These are phyloP conservation scores for Gavialis gangeticus DNA, from an alignment of 2,113 vertebrate species.

Conservation along the genomic window DNA sequence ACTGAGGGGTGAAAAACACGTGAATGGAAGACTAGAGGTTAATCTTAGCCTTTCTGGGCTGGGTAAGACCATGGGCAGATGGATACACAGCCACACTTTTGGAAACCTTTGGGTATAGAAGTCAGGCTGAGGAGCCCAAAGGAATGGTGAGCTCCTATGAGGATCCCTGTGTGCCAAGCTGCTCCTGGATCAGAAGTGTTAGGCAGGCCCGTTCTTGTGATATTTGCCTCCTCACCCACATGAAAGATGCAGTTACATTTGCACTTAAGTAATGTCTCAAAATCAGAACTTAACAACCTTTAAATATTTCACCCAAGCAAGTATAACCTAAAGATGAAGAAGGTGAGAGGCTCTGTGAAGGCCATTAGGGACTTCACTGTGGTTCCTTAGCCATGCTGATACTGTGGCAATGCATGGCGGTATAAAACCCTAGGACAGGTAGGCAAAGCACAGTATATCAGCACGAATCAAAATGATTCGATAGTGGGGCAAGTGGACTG, in stretches of 20 bases:
- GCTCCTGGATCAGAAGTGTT: neutral
- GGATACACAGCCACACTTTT: neutral
- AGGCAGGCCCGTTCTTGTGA: neutral
- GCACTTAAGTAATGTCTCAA: neutral
- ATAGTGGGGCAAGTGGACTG: neutral
- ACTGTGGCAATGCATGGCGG: rapidly evolving
- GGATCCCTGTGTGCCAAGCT: neutral
- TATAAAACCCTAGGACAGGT: slow-evolving; percentile 2
- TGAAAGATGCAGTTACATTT: neutral
- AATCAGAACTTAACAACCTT: rapidly evolving
- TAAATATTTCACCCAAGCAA: neutral
- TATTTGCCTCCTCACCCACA: neutral
- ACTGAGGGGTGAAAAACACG: neutral
- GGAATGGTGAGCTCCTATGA: too few relatives aligned
- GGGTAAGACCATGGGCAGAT: neutral
- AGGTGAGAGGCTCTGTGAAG: neutral
- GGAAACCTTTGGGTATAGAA: neutral
- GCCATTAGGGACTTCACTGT: neutral
- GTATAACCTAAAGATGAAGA: neutral
- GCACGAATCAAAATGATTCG: neutral
- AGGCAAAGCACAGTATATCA: neutral
- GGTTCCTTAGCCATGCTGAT: neutral
- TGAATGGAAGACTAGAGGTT: neutral
- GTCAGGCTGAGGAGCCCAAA: neutral
- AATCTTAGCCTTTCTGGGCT: neutral